phyloP scores from a whole-genome alignment of 2,113 vertebrate species.

The Platichthys flesus region DNA sequence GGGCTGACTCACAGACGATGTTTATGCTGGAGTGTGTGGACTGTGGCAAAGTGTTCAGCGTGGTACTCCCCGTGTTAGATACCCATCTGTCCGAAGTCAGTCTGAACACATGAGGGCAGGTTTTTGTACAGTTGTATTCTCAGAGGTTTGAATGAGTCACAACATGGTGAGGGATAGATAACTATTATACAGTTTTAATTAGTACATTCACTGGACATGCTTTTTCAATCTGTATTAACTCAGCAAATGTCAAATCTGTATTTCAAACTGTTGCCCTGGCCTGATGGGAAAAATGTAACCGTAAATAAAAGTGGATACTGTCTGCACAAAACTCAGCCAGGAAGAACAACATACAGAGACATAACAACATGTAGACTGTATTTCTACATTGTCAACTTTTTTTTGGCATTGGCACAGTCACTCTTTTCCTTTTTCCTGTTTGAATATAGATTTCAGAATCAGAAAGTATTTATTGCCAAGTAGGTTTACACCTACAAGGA shows the following conservation, averaged over 20 bases:
- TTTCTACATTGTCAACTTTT: not conserved
- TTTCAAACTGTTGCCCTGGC: no score
- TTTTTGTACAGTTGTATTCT: no score
- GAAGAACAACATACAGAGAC: not conserved
- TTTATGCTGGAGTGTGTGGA: conserved; percentile 64
- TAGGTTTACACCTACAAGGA: no score
- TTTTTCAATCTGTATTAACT: no score
- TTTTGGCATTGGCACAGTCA: not conserved
- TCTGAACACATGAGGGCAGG: not conserved
- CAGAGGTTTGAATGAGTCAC: no score
- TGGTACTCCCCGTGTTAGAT: conserved; percentile 61
- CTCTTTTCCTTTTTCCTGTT: not conserved
- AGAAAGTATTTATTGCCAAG: no score
- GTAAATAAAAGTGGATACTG: not conserved
- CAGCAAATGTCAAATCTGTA: no score
- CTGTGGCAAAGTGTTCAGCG: conserved; percentile 47
- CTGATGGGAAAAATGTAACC: not conserved
- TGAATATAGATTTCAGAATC: not conserved
- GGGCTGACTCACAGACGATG: conserved; percentile 72
- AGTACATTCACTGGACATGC: no score
- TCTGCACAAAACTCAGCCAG: not conserved
- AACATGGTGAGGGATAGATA: no score
- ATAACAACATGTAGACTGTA: not conserved
- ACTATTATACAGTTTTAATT: not conserved
- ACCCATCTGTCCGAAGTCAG: conserved; percentile 25